Conservation (phyloP, 2,113 vertebrate genomes). For the Gallinago media region DNA sequence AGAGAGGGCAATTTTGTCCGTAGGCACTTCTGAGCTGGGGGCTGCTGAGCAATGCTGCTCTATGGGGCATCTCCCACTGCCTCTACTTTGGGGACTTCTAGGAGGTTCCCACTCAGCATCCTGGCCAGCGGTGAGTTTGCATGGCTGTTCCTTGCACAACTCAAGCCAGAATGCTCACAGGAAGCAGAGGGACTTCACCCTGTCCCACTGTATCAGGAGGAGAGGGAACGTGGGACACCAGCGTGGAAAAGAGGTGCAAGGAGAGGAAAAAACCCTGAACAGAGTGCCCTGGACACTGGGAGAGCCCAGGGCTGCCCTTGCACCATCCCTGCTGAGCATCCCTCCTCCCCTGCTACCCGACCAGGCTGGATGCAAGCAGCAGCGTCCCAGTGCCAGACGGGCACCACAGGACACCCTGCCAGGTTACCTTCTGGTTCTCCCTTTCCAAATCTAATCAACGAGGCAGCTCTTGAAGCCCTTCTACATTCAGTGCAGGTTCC, state of each 20-base stretch:
- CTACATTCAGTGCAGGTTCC: background rate
- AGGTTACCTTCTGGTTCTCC: background rate
- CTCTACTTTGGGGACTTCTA: background rate
- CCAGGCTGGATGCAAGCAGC: background rate
- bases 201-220: background rate
- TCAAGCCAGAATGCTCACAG: accelerated
- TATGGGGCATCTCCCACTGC: accelerated
- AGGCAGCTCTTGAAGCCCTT: background rate
- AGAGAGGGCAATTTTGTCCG: background rate
- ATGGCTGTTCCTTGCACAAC: accelerated
- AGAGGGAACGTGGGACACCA: background rate
- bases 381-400: accelerated
- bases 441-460: background rate
- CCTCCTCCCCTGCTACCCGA: background rate
- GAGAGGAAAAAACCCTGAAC: background rate
- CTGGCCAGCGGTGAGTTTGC: background rate
- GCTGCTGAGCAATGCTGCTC: background rate
- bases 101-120: accelerated
- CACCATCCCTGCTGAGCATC: background rate
- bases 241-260: background rate
- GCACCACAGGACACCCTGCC: background rate
- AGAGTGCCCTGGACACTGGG: background rate
- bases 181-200: background rate
- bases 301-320: background rate
- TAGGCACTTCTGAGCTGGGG: background rate